These are phyloP conservation scores for Zosterops hypoxanthus DNA, from an alignment of 2,113 vertebrate species.

Conservation along the genomic window DNA sequence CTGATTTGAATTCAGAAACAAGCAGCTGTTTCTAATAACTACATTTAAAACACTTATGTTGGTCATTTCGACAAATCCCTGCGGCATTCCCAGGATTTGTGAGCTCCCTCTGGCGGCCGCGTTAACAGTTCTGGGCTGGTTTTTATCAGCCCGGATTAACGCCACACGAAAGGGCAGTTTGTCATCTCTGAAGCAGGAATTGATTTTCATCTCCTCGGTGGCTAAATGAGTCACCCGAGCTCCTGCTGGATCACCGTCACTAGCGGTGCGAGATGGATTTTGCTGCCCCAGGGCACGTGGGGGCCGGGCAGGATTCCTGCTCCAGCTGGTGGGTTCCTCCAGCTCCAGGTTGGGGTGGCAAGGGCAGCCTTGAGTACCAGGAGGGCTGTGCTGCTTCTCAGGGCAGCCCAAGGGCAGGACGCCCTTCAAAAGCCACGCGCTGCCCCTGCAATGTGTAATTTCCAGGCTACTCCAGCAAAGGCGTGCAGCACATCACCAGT, in stretches of 20 bases:
- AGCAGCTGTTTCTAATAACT: background rate
- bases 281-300: accelerated
- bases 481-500: background rate
- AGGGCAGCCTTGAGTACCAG: background rate
- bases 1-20: background rate
- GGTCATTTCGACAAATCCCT: background rate
- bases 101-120: constrained; percentile 45
- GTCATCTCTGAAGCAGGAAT: background rate
- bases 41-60: accelerated
- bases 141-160: background rate
- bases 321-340: background rate
- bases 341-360: background rate
- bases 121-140: background rate
- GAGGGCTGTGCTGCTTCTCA: background rate
- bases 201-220: background rate
- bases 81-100: background rate
- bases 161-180: background rate
- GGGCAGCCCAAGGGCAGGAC: background rate
- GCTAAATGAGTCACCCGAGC: background rate
- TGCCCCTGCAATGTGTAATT: accelerated
- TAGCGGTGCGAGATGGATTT: background rate
- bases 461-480: background rate
- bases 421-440: accelerated
- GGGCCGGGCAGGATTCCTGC: background rate
- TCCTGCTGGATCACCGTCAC: background rate